These are phyloP conservation scores for Thecophora atra DNA, from an alignment of 2,888 invertebrate species.

Conservation along the genomic window DNA sequence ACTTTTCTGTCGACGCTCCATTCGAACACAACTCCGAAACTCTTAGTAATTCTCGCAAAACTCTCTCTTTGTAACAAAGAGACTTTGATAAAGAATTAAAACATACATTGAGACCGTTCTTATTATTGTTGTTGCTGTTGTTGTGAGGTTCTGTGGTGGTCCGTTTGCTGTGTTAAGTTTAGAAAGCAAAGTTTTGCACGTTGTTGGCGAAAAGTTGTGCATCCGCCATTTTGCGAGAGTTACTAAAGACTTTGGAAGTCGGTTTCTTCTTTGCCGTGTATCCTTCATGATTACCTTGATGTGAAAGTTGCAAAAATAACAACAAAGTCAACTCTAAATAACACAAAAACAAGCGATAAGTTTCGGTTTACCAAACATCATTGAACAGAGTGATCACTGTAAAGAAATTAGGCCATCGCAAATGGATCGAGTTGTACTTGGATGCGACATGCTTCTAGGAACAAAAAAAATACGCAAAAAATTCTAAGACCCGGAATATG, in stretches of 20 bases:
- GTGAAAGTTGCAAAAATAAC: background rate
- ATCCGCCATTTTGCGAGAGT: constrained; percentile 2
- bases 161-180: background rate
- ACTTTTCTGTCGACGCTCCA: too few species aligned
- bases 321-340: background rate
- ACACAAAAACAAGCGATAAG: background rate
- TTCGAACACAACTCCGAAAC: too few species aligned
- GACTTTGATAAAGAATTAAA: constrained; percentile 15
- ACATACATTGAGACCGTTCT: constrained; percentile 13
- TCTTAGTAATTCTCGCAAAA: background rate
- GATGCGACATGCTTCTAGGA: too few species aligned
- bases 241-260: too few species aligned
- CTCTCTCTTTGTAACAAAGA: background rate
- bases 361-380: background rate
- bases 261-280: too few species aligned
- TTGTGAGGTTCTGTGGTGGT: constrained; percentile 6
- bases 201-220: background rate
- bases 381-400: too few species aligned
- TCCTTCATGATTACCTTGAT: too few species aligned
- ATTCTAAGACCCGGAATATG: too few species aligned
- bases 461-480: too few species aligned
- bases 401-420: too few species aligned
- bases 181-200: background rate
- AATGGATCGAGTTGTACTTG: too few species aligned
- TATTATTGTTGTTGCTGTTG: constrained; percentile 2